Base-by-base conservation (phyloP, 2,888 invertebrate species). In the Aleiodes testaceus region DNA sequence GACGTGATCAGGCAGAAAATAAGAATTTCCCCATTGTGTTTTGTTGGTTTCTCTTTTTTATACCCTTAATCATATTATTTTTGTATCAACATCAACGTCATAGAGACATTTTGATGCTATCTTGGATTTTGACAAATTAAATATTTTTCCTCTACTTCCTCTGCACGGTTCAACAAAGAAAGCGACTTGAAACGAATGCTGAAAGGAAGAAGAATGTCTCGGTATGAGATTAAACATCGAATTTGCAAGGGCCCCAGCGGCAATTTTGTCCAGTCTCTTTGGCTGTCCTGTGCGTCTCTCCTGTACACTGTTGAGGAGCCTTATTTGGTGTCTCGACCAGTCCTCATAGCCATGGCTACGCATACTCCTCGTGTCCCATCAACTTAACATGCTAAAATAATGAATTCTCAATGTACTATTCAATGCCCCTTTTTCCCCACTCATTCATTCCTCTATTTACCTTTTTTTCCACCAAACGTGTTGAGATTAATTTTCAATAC, bases 281-380 rank as follows among this genome's bases (percentile, higher is more conserved):
- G 66, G 47, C 44, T 59, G 52, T 66, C 67, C 50, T 65, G 18
- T 65, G 16, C 67, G 44, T 65, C 16, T 65, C 16, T 69, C 74
- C 73, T 76, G 72, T 47, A 67, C 66, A 78, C 79, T 80, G 81
- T 79, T 0, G 79, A 81, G 79, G 72, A 78, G 81, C 80, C 83
- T 80, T 83, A 81, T 83, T 84, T 80, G 81, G 79, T 74, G 72
- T 70, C 76, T 67, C 73, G 63, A 70, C 73, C 66, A 16, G 26
- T 20, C 69, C 49, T 55, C 49, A 49, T 63, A 72, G 74, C 73
- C 72, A 78, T 55, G 72, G 63, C 70, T 66, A 64, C 59, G 42
- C 36, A 70, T 75, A 74, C 66, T 18, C 52, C 70, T 66, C 59
- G 68, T 65, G 67, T 42, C 36, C 30, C 68, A 70, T 68, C 64